A percentile compares a stretch with the other conserved stretches of the same genome.
Evolutionary conservation across 2,888 invertebrate genomes (phyloP).

Genomic region (Leucoma salicis): DNA sequence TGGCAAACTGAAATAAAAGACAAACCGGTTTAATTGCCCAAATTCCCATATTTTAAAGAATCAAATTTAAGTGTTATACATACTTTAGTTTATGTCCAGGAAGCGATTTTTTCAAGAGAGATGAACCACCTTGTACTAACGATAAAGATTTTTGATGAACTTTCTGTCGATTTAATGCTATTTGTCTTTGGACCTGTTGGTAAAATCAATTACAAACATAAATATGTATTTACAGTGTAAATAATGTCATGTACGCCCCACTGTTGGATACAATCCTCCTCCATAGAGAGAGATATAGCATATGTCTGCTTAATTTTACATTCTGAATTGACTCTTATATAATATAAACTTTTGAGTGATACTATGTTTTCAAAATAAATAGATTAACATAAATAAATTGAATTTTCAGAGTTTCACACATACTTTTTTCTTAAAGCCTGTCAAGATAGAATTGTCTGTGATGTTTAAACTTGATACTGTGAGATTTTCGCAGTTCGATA

Average conservation of each 20-base stretch:
- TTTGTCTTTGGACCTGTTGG: constrained; percentile 87
- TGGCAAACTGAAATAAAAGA: constrained; percentile 56
- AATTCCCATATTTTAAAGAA: background rate
- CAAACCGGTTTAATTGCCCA: background rate
- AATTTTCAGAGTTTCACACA: too few relatives aligned
- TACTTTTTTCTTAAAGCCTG: too few relatives aligned
- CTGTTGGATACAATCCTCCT: background rate
- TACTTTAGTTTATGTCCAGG: constrained; percentile 74
- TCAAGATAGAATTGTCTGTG: too few relatives aligned
- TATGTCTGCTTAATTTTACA: background rate
- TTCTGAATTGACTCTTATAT: background rate
- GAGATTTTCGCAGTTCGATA: too few relatives aligned
- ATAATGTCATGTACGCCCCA: background rate
- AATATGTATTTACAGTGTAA: background rate
- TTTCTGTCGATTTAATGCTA: constrained; percentile 87
- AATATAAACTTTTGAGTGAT: too few relatives aligned
- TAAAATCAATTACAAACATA: constrained; percentile 1
- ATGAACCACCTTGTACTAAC: constrained; percentile 86
- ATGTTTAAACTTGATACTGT: too few relatives aligned
- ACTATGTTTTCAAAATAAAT: too few relatives aligned
- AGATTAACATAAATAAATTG: too few relatives aligned
- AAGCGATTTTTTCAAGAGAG: constrained; percentile 70
- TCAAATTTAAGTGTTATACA: constrained; percentile 31
- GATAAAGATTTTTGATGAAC: constrained; percentile 87
- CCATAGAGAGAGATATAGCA: background rate